A percentile compares a stretch with the other conserved stretches of the same genome.
Conservation (phyloP, 2,888 invertebrate genomes). For the Mycalesis mineus region DNA sequence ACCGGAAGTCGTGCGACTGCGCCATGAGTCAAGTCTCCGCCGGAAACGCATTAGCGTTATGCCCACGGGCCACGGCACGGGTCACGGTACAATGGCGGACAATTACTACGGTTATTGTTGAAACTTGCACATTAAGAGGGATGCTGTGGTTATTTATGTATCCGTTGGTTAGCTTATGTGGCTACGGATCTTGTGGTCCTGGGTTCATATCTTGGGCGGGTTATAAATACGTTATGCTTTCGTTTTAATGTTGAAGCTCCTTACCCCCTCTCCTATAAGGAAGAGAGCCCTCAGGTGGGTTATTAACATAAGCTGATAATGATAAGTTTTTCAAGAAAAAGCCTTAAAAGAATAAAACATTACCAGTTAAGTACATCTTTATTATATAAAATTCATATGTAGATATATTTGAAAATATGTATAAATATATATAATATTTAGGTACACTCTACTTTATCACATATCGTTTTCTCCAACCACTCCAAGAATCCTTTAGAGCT, state of each 20-base stretch:
- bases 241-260: no score
- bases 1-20: conserved; percentile 19
- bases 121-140: neutral
- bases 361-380: neutral
- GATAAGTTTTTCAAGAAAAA: neutral
- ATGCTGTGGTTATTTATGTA: conserved; percentile 9
- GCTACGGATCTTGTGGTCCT: no score
- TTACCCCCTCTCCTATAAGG: no score
- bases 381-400: neutral
- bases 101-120: conserved; percentile 6
- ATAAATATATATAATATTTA: neutral
- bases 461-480: conserved; percentile 10
- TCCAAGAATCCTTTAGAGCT: conserved; percentile 25
- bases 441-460: neutral
- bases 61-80: conserved; percentile 15
- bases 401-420: neutral
- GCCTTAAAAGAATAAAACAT: neutral
- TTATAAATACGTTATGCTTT: no score
- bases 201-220: no score
- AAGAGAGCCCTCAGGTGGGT: no score
- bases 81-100: conserved; percentile 1
- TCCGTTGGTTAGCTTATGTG: no score
- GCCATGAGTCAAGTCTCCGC: conserved; percentile 16
- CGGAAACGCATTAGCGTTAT: conserved; percentile 23
- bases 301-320: no score